phyloP scores from a whole-genome alignment of 2,888 invertebrate species.

The Heterodera filipjevi region DNA sequence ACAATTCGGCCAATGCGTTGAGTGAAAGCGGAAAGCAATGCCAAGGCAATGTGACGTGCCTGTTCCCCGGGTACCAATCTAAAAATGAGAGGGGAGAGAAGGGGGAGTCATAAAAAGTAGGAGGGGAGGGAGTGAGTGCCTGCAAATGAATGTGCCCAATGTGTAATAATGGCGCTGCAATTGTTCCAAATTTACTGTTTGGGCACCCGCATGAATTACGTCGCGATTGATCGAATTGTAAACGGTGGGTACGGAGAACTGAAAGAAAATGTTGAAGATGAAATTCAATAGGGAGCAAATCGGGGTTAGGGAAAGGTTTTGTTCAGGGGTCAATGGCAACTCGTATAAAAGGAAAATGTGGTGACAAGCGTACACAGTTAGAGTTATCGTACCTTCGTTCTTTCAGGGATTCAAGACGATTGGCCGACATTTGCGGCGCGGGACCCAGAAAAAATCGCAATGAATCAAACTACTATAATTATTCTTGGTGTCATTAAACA shows the following conservation, averaged over 20 bases:
- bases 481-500: no score
- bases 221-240: slow-evolving; percentile 7
- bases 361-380: no score
- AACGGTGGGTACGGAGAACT: slow-evolving; percentile 13
- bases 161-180: slow-evolving; percentile 20
- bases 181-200: slow-evolving; percentile 4
- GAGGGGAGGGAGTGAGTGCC: not conserved
- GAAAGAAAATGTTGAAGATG: not conserved
- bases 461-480: no score
- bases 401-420: no score
- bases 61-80: slow-evolving; percentile 5
- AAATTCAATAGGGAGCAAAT: no score
- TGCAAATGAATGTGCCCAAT: slow-evolving; percentile 23
- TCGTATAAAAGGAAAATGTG: no score
- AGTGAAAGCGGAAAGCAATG: slow-evolving; percentile 18
- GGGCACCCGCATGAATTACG: slow-evolving; percentile 15
- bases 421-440: no score
- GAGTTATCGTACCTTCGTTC: no score
- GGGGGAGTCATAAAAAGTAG: not conserved
- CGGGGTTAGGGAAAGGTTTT: no score
- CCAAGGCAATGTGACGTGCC: slow-evolving; percentile 6
- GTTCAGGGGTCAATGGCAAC: no score
- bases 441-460: no score
- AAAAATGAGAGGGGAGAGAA: not conserved
- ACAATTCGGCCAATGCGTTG: slow-evolving; percentile 22